phyloP scores from a whole-genome alignment of 1,140 invertebrate genomes.

The Papilio polyxenes region DNA sequence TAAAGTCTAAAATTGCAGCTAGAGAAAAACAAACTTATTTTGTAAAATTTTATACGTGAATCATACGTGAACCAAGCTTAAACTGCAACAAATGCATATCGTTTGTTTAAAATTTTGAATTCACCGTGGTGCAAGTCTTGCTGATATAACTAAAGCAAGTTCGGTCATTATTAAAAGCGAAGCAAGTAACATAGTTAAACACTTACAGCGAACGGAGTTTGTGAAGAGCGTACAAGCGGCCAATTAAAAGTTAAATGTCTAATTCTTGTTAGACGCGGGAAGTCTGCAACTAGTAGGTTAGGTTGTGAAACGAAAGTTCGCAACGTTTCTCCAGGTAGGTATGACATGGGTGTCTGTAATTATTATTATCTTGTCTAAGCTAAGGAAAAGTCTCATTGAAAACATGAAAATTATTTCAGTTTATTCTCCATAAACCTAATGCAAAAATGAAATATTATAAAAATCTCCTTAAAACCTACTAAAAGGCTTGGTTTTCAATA shows the following conservation, averaged over 20 bases:
- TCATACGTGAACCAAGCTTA: background rate
- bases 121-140: background rate
- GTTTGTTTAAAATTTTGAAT: slow-evolving; percentile 1
- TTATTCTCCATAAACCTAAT: background rate
- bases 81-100: background rate
- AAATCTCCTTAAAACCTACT: too few relatives aligned
- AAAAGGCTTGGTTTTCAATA: too few relatives aligned
- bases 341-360: slow-evolving; percentile 43
- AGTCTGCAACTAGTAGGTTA: slow-evolving; percentile 65
- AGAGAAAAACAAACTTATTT: too few relatives aligned
- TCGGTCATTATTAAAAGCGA: slow-evolving; percentile 60
- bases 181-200: slow-evolving; percentile 70
- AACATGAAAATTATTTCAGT: background rate
- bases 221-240: slow-evolving; percentile 72
- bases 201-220: slow-evolving; percentile 66
- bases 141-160: slow-evolving; percentile 42
- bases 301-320: slow-evolving; percentile 63
- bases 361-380: slow-evolving; percentile 25
- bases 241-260: slow-evolving; percentile 79
- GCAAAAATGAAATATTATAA: too few relatives aligned
- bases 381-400: background rate
- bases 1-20: too few relatives aligned
- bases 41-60: too few relatives aligned
- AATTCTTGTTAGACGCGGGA: slow-evolving; percentile 73
- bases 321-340: slow-evolving; percentile 52